phyloP scores from a whole-genome alignment of 2,797 vertebrate species.

The Lithobates sylvaticus region DNA sequence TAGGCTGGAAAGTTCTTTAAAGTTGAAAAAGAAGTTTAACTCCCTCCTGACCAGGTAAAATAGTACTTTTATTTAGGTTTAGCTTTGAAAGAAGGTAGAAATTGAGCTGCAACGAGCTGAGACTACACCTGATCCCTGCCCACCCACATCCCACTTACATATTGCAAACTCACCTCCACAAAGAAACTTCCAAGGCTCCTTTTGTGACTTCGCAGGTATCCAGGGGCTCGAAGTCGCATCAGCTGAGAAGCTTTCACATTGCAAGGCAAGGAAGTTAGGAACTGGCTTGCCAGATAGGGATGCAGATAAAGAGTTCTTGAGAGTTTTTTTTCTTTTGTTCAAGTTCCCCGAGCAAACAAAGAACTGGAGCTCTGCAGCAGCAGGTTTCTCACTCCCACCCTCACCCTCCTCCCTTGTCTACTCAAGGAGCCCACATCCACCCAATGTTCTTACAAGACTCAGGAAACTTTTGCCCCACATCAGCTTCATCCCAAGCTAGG shows the following conservation, averaged over 20 bases:
- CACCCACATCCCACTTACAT: constrained; percentile 48
- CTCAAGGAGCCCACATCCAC: constrained; percentile 65
- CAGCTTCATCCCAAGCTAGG: constrained; percentile 52
- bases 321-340: constrained; percentile 84
- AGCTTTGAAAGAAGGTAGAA: background rate
- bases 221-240: constrained; percentile 36
- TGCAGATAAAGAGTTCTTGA: constrained; percentile 78
- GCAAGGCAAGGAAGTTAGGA: constrained; percentile 33
- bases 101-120: background rate
- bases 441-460: constrained; percentile 52
- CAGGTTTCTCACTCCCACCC: constrained; percentile 78
- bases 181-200: constrained; percentile 49
- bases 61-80: background rate
- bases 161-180: constrained; percentile 51
- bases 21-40: constrained; percentile 20
- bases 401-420: constrained; percentile 67
- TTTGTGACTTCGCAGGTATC: constrained; percentile 53
- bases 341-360: constrained; percentile 83
- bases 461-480: constrained; percentile 64
- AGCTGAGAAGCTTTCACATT: constrained; percentile 31
- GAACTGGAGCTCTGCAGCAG: constrained; percentile 76
- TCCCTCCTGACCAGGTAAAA: background rate
- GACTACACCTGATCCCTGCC: constrained; percentile 51
- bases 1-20: background rate
- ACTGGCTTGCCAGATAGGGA: constrained; percentile 60